Evolutionary conservation across 2,888 invertebrate genomes (phyloP).

Genomic region (Exocentrus adspersus): DNA sequence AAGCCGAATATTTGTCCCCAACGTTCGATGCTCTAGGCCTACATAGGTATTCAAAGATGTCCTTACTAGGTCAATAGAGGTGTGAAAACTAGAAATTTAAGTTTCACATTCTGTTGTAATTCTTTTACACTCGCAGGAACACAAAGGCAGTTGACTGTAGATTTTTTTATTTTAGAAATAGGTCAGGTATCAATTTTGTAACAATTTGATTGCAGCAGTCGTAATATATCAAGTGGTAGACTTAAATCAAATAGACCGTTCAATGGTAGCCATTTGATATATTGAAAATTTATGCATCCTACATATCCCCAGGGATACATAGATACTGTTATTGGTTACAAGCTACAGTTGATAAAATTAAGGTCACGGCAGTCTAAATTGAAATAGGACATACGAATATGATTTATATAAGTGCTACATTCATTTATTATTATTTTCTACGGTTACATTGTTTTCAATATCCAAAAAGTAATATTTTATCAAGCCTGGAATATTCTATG

Average conservation of each 20-base stretch:
- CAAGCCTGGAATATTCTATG: too few relatives aligned
- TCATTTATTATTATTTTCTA: too few relatives aligned
- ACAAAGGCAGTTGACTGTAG: too few relatives aligned
- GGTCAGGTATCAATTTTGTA: slow-evolving; percentile 2
- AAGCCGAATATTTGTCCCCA: too few relatives aligned
- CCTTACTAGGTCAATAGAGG: too few relatives aligned
- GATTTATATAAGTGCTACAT: neutral
- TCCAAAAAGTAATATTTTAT: too few relatives aligned
- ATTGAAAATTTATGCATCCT: slow-evolving; percentile 23
- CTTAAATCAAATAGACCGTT: slow-evolving; percentile 16
- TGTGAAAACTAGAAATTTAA: too few relatives aligned
- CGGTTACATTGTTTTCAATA: too few relatives aligned
- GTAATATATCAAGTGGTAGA: slow-evolving; percentile 6
- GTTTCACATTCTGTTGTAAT: too few relatives aligned
- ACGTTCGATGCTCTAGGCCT: too few relatives aligned
- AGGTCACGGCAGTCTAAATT: slow-evolving; percentile 16
- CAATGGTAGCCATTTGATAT: slow-evolving; percentile 8
- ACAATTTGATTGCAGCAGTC: neutral
- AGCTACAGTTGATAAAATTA: slow-evolving; percentile 23
- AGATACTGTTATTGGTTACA: slow-evolving; percentile 8
- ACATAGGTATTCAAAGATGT: too few relatives aligned
- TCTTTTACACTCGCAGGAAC: too few relatives aligned
- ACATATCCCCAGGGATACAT: slow-evolving; percentile 4
- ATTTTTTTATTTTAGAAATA: neutral
- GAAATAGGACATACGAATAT: slow-evolving; percentile 1